These are phyloP conservation scores for Gambelia wislizenii DNA, from an alignment of 2,797 vertebrate genomes.

Conservation along the genomic window DNA sequence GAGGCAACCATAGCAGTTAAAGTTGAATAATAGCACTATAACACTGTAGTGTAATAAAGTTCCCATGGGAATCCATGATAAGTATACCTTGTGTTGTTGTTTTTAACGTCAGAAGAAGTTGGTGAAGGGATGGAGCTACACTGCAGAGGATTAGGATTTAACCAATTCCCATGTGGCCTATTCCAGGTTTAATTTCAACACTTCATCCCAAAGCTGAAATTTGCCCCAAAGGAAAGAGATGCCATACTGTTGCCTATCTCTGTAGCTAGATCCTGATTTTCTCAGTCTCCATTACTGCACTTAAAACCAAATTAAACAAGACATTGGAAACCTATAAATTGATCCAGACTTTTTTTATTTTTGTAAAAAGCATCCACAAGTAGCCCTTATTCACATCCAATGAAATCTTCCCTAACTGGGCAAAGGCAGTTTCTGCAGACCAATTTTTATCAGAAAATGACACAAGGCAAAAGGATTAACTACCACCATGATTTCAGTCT, in stretches of 20 bases:
- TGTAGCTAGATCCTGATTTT: background rate
- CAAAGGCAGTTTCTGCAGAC: background rate
- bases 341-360: background rate
- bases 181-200: background rate
- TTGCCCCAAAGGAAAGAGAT: background rate
- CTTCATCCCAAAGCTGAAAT: background rate
- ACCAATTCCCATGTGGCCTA: background rate
- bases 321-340: background rate
- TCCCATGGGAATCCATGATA: background rate
- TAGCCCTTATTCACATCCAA: background rate
- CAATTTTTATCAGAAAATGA: background rate
- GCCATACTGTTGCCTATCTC: background rate
- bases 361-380: background rate
- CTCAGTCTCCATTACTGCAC: background rate
- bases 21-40: no score
- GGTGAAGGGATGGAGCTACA: no score
- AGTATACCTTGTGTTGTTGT: background rate
- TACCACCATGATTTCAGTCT: background rate
- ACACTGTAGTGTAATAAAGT: no score
- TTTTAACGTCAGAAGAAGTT: background rate
- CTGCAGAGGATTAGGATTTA: background rate
- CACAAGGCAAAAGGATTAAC: background rate
- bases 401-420: background rate
- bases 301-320: background rate
- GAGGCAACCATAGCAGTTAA: no score